These are phyloP conservation scores for Agrochola circellaris DNA, from an alignment of 2,888 invertebrate species.

Conservation along the genomic window DNA sequence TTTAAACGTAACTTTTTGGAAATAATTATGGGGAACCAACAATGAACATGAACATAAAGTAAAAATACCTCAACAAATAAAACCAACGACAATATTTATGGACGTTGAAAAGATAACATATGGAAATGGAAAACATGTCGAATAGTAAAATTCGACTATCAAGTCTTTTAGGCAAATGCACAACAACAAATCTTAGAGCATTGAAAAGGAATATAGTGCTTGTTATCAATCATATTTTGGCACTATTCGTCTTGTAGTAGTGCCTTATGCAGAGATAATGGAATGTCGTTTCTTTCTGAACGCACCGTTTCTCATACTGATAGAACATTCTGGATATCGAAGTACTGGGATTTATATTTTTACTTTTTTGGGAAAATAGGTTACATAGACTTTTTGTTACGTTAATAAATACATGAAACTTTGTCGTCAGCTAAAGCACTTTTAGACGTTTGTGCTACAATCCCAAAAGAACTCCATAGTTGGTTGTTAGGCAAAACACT, in stretches of 20 bases:
- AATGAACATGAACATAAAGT: background rate
- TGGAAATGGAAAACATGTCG: too few species aligned
- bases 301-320: constrained; percentile 21
- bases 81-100: constrained; percentile 1
- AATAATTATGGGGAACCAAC: background rate
- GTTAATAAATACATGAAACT: background rate
- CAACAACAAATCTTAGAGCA: constrained; percentile 10
- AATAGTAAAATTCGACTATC: too few species aligned
- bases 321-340: constrained; percentile 11
- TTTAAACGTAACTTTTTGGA: background rate
- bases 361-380: background rate
- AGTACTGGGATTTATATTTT: constrained; percentile 22
- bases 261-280: constrained; percentile 42
- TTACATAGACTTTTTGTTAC: background rate
- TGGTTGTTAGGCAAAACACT: too few species aligned
- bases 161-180: background rate
- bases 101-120: background rate
- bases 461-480: background rate
- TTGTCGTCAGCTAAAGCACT: background rate
- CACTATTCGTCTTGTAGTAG: constrained; percentile 43
- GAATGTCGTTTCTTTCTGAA: constrained; percentile 31
- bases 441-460: background rate
- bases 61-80: background rate
- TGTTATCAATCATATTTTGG: constrained; percentile 60
- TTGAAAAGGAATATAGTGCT: constrained; percentile 23